Base-by-base conservation (phyloP, 1,140 invertebrate genomes). In the Elymnias hypermnestra region DNA sequence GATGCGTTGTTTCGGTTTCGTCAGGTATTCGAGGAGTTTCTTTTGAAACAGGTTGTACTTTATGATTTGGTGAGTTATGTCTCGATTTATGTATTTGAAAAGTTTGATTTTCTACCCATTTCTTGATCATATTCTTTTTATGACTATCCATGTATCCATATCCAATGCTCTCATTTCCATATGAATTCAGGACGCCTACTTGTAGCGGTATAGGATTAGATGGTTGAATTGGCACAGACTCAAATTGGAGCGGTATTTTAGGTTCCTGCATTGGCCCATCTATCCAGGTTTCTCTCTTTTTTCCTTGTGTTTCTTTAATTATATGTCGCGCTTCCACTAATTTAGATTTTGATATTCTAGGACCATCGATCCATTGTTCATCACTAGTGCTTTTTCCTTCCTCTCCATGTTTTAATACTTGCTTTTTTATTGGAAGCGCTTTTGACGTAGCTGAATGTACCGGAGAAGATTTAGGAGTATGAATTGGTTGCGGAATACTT, bases 341-440 rank as follows among this genome's bases (percentile, higher is more conserved):
- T 71, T 92, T 92, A 5, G 91, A 93, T 61, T 94, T 94, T 0
- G 93, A 92, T 57, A 96, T 94, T 64, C 94, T 90, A 0, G 97
- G 97, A 1, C 97, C 97, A 86, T 98, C 97, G 39, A 98, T 95
- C 97, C 97, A 98, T 66, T 97, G 94, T 69, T 98, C 96, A 60
- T 97, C 95, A 52, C 89, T 91, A 55, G 88, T 61, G 65, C 55
- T 51, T 86, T 83, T 58, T 51, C 63, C 70, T 68, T 87, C 72
- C 64, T 88, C 50, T 48, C 56, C 21, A 59, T 77, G 76, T 63
- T 87, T 87, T 28, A 55, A 54, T 38, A 56, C 58, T 42, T 68
- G 87, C 87, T 79, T 89, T 78, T 73, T 86, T 13, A 89, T 77
- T 23, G 90, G 90, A 8, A 90, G 89, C 2, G 86, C 83, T 79